These are phyloP conservation scores for Acleris literana DNA, from an alignment of 2,888 invertebrate genomes.

Conservation along the genomic window DNA sequence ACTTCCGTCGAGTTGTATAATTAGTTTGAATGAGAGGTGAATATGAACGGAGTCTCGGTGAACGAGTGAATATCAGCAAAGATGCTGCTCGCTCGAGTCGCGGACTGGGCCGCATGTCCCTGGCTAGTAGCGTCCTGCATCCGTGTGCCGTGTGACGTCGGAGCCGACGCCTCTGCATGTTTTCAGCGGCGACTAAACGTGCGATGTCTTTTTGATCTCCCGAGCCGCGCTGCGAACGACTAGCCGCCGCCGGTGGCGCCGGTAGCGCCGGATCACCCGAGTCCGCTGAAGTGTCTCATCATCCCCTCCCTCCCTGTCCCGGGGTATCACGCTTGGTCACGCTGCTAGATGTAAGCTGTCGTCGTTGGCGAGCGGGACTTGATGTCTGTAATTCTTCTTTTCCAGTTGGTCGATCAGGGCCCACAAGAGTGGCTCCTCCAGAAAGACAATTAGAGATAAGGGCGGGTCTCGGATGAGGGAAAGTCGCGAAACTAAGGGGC, in stretches of 20 bases:
- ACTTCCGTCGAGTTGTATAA: constrained; percentile 61
- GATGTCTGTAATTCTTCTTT: constrained; percentile 82
- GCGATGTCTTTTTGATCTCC: constrained; percentile 81
- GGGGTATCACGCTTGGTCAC: constrained; percentile 78
- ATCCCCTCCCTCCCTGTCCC: constrained; percentile 52
- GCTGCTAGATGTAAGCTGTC: constrained; percentile 65
- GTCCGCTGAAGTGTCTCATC: constrained; percentile 83
- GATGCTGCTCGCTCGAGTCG: constrained; percentile 49
- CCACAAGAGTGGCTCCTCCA: constrained; percentile 83
- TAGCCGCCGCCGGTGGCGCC: constrained; percentile 50
- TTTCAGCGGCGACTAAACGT: constrained; percentile 71
- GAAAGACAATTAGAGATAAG: constrained; percentile 82
- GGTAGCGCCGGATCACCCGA: constrained; percentile 55
- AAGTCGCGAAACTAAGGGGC: constrained; percentile 81
- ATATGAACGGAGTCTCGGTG: constrained; percentile 52
- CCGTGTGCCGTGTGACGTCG: constrained; percentile 55
- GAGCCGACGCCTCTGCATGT: constrained; percentile 68
- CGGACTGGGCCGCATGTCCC: constrained; percentile 64
- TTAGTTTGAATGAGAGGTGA: constrained; percentile 63
- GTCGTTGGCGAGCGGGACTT: constrained; percentile 77
- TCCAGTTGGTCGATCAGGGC: constrained; percentile 84
- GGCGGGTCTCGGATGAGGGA: constrained; percentile 78
- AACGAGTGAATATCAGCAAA: constrained; percentile 81
- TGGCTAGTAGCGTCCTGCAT: constrained; percentile 50
- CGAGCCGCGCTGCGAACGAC: constrained; percentile 68